phyloP scores from a whole-genome alignment of 2,113 vertebrate species.

The Malurus alboscapulatus region DNA sequence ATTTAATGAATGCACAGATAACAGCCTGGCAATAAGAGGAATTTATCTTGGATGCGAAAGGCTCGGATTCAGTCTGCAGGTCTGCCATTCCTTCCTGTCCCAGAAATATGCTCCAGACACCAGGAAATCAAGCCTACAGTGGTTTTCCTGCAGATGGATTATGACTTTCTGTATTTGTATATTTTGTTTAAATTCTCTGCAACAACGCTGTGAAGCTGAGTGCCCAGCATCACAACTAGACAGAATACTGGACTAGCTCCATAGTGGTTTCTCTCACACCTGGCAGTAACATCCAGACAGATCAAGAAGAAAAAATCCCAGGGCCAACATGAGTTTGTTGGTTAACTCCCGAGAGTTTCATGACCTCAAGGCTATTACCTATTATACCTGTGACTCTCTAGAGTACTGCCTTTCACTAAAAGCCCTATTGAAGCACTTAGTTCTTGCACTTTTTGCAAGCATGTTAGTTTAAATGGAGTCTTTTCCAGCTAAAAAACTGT shows the following conservation, averaged over 20 bases:
- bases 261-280: neutral
- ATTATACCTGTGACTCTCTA: neutral
- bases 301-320: neutral
- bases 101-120: neutral
- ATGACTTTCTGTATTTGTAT: neutral
- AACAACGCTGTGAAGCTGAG: neutral
- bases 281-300: neutral
- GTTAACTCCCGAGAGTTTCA: neutral
- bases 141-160: neutral
- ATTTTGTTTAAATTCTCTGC: neutral
- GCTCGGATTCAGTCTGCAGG: neutral
- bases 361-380: neutral
- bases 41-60: neutral
- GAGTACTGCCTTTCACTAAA: neutral
- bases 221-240: neutral
- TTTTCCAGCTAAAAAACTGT: neutral
- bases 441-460: neutral
- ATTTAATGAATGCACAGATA: neutral
- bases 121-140: neutral
- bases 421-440: neutral
- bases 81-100: neutral
- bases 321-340: neutral
- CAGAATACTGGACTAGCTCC: neutral
- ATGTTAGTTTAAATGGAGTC: neutral
- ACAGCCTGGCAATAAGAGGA: neutral